These are phyloP conservation scores for Akabosia matsudoensis DNA, from an alignment of 1,140 invertebrate species.

Conservation along the genomic window DNA sequence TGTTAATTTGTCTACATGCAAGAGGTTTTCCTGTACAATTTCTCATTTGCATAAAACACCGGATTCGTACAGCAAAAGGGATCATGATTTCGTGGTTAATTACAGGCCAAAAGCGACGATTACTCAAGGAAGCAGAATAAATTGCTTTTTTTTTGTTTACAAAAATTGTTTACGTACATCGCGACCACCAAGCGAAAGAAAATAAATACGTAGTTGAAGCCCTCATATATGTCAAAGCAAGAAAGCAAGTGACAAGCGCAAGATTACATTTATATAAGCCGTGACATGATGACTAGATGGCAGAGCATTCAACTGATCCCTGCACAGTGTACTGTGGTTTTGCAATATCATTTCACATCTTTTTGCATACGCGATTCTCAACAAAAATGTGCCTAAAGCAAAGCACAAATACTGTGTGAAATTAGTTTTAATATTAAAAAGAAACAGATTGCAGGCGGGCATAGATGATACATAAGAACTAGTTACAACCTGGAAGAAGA, in stretches of 20 bases:
- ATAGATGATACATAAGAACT: no score
- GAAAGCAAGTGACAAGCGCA: constrained; percentile 8
- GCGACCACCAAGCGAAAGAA: background rate
- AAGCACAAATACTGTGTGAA: no score
- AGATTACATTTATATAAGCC: background rate
- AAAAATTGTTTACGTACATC: no score
- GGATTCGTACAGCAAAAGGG: constrained; percentile 4
- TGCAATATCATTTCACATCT: no score
- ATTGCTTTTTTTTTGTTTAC: background rate
- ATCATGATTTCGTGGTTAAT: constrained; percentile 20
- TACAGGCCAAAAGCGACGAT: constrained; percentile 20
- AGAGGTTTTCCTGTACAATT: no score
- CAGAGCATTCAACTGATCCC: constrained; percentile 29
- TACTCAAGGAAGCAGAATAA: constrained; percentile 15
- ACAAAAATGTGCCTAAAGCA: no score
- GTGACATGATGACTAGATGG: constrained; percentile 21
- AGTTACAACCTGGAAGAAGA: no score
- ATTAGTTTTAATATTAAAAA: no score
- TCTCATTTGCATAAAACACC: constrained; percentile 12
- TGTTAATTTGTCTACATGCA: no score
- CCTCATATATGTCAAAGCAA: background rate
- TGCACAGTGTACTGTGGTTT: no score
- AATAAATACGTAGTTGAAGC: background rate
- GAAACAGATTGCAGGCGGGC: no score
- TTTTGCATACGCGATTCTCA: no score